Evolutionary conservation across 2,113 vertebrate genomes (phyloP).

Genomic region (Chrysochloris asiatica): DNA sequence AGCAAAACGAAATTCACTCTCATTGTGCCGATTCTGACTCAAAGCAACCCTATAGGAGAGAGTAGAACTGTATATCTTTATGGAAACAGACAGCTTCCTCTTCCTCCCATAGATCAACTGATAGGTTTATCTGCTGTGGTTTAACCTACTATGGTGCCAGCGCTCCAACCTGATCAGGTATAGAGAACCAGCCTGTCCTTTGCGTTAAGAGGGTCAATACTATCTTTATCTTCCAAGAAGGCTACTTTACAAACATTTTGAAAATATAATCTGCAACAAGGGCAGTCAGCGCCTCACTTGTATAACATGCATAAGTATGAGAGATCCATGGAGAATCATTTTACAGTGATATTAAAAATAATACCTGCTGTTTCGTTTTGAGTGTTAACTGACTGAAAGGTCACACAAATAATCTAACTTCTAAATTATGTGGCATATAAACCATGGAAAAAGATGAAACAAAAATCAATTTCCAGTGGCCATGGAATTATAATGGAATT

Average conservation of each 20-base stretch:
- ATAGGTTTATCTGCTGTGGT: no score
- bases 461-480: constrained; percentile 29
- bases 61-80: no score
- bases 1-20: no score
- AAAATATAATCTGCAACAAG: not conserved
- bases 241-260: not conserved
- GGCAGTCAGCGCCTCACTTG: not conserved
- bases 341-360: constrained; percentile 2
- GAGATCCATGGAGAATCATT: not conserved
- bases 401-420: constrained; percentile 4
- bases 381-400: not conserved
- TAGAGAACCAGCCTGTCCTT: not conserved
- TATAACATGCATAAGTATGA: not conserved
- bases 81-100: no score
- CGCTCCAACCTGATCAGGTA: no score
- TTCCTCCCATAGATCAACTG: no score
- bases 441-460: not conserved
- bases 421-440: constrained; percentile 9
- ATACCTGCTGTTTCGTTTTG: not conserved
- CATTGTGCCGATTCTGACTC: no score
- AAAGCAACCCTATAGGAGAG: no score
- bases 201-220: not conserved
- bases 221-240: not conserved
- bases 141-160: no score
- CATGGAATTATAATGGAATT: constrained; percentile 17